phyloP scores from a whole-genome alignment of 1,140 invertebrate genomes.

The Mya arenaria region DNA sequence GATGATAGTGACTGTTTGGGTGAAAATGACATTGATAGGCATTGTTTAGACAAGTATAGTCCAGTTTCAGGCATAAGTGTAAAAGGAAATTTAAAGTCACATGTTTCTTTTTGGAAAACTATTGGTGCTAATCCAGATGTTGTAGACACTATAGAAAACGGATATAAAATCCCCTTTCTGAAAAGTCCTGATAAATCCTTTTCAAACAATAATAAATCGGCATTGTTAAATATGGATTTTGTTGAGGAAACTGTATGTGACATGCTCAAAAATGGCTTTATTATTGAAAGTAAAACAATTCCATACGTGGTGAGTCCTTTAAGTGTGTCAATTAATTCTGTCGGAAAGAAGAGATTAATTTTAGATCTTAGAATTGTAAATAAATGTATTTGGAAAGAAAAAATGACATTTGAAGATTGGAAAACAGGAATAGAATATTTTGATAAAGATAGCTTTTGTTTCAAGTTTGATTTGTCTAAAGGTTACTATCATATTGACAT shows the following conservation, averaged over 20 bases:
- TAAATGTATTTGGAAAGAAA: conserved; percentile 37
- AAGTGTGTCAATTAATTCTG: conserved; percentile 7
- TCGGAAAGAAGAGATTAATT: conserved; percentile 20
- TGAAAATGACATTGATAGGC: no score
- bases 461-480: conserved; percentile 27
- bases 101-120: not conserved
- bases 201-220: not conserved
- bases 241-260: not conserved
- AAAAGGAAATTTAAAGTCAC: not conserved
- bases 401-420: conserved; percentile 14
- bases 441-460: not conserved
- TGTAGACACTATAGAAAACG: not conserved
- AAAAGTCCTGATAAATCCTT: not conserved
- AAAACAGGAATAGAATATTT: not conserved
- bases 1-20: no score
- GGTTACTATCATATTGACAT: not conserved
- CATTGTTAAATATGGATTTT: conserved; percentile 22
- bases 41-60: no score
- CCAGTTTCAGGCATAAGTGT: no score
- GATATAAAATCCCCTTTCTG: not conserved
- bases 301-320: conserved; percentile 10
- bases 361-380: conserved; percentile 20
- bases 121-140: not conserved
- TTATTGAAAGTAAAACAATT: conserved; percentile 3
- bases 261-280: not conserved